These are phyloP conservation scores for Lasioglossum baleicum DNA, from an alignment of 1,140 invertebrate species.

Conservation along the genomic window DNA sequence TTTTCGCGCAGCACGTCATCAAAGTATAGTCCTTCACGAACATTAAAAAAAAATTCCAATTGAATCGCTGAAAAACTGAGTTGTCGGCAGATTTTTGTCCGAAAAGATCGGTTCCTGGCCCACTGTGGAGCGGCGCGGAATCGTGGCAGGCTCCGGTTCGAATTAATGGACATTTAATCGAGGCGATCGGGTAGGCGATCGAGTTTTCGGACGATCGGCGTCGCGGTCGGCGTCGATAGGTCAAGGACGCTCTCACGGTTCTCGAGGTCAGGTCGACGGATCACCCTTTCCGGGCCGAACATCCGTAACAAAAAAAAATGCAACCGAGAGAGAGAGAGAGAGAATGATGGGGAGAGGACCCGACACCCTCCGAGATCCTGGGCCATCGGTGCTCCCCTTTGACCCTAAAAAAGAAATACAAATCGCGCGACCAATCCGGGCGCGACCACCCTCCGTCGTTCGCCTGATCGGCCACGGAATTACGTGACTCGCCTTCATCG, in stretches of 20 bases:
- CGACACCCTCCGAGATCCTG: slow-evolving; percentile 34
- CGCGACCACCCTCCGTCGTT: slow-evolving; percentile 26
- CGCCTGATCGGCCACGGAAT: slow-evolving; percentile 46
- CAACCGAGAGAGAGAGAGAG: slow-evolving; percentile 3
- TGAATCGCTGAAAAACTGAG: no score
- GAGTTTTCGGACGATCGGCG: slow-evolving; percentile 55
- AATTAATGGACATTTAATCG: not conserved
- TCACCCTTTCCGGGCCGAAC: slow-evolving; percentile 76
- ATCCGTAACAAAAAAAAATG: slow-evolving; percentile 49
- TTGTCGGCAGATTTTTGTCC: no score
- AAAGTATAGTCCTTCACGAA: no score
- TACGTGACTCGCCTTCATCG: slow-evolving; percentile 51
- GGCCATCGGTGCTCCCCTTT: slow-evolving; percentile 43
- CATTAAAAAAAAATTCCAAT: no score
- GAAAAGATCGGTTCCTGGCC: no score
- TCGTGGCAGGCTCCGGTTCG: not conserved
- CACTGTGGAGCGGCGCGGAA: no score
- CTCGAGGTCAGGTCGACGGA: slow-evolving; percentile 79
- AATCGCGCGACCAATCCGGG: slow-evolving; percentile 33
- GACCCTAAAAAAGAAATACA: slow-evolving; percentile 47
- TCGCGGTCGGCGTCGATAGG: slow-evolving; percentile 76
- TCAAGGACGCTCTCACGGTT: slow-evolving; percentile 77
- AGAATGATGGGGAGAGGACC: slow-evolving; percentile 25
- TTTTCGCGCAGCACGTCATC: no score
- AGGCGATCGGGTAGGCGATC: not conserved